Conservation (phyloP, 2,113 vertebrate genomes). For the Platysteira castanea region DNA sequence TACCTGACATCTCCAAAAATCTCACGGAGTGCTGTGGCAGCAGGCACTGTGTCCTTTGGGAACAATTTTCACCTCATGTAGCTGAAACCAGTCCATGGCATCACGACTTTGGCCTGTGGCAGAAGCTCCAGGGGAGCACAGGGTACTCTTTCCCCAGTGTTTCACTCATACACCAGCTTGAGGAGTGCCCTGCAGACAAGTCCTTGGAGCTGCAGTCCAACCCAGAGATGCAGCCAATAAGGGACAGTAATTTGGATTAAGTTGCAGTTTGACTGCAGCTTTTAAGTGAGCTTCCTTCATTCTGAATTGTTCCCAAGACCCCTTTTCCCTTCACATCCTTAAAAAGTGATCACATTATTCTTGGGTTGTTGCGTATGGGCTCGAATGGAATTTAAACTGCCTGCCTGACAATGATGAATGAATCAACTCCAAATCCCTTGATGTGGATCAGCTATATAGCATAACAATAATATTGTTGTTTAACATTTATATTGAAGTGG, state of each 20-base stretch:
- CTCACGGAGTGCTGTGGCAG: neutral
- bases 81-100: neutral
- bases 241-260: neutral
- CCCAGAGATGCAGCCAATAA: neutral
- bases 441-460: conserved; percentile 44
- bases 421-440: conserved; percentile 49
- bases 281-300: neutral
- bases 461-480: conserved; percentile 61
- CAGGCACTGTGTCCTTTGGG: neutral
- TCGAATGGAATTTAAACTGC: conserved; percentile 21
- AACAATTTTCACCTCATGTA: neutral
- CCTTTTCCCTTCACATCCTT: conserved; percentile 6
- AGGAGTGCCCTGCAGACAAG: neutral
- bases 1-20: neutral
- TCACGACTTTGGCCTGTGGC: accelerated
- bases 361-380: neutral
- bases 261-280: neutral
- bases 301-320: conserved; percentile 10
- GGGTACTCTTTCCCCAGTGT: neutral
- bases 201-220: neutral
- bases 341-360: conserved; percentile 34
- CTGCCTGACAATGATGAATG: conserved; percentile 63
- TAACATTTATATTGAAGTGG: conserved; percentile 53
- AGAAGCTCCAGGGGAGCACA: neutral
- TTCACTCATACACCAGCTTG: neutral